Evolutionary conservation across 2,888 invertebrate species (phyloP).

Genomic region (Ditula angustiorana): DNA sequence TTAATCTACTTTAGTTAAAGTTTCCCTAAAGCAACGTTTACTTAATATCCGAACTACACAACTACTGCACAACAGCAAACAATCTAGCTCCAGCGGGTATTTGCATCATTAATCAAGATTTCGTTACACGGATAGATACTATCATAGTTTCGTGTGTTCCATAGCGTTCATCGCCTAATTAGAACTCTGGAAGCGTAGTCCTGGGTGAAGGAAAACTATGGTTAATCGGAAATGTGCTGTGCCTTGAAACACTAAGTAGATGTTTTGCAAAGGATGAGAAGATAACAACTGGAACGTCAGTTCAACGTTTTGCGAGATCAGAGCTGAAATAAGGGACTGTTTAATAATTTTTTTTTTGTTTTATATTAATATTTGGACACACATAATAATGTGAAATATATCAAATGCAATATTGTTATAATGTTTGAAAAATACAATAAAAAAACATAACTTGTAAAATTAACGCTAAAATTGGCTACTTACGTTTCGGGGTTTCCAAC

Average conservation of each 20-base stretch:
- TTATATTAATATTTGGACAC: no score
- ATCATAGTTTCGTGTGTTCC: constrained; percentile 30
- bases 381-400: no score
- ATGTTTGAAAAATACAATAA: no score
- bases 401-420: no score
- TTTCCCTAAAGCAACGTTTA: constrained; percentile 12
- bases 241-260: constrained; percentile 30
- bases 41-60: constrained; percentile 26
- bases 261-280: neutral
- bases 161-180: constrained; percentile 19
- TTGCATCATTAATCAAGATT: constrained; percentile 39
- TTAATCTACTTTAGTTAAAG: constrained; percentile 8
- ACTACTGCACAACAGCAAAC: constrained; percentile 21
- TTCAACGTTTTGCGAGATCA: no score
- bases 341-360: no score
- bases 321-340: no score
- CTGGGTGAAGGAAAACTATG: constrained; percentile 21
- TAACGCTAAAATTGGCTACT: no score
- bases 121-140: constrained; percentile 21
- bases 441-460: no score
- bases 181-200: constrained; percentile 29
- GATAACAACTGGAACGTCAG: neutral
- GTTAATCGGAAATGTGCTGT: constrained; percentile 34
- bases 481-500: no score
- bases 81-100: constrained; percentile 24